phyloP scores from a whole-genome alignment of 1,140 invertebrate species.

The Drosophila ohnishii region DNA sequence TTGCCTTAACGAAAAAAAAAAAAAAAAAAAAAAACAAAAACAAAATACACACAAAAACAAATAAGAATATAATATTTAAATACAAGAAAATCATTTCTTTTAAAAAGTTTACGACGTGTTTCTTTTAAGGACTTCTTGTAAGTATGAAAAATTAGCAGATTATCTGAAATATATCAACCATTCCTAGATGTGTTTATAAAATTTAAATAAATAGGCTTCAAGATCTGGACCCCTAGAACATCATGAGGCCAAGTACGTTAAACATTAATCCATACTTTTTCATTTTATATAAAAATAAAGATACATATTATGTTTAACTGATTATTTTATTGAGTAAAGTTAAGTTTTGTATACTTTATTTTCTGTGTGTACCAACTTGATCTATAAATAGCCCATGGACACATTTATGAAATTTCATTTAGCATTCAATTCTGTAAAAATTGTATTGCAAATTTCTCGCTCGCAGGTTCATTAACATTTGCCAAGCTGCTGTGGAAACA shows the following conservation, averaged over 20 bases:
- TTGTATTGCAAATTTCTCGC: constrained; percentile 53
- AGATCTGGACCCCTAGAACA: too few species aligned
- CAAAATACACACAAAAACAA: constrained; percentile 29
- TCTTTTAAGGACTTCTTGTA: background rate
- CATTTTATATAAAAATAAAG: too few species aligned
- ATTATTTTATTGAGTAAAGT: background rate
- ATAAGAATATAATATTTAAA: constrained; percentile 50
- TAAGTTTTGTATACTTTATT: background rate
- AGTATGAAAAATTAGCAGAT: background rate
- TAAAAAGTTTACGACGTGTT: constrained; percentile 37
- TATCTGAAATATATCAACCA: background rate
- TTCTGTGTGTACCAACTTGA: background rate
- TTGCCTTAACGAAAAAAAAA: constrained; percentile 67
- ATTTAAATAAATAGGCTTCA: too few species aligned
- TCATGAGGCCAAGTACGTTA: too few species aligned
- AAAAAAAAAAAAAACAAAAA: constrained; percentile 27
- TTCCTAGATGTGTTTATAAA: too few species aligned
- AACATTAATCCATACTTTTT: too few species aligned
- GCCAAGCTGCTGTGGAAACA: constrained; percentile 64
- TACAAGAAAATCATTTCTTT: constrained; percentile 53
- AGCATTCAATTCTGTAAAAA: constrained; percentile 43
- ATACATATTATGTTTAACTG: too few species aligned
- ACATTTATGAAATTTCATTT: constrained; percentile 31
- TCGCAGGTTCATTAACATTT: constrained; percentile 74
- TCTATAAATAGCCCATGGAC: constrained; percentile 31